phyloP scores from a whole-genome alignment of 2,113 vertebrate species.

The Pseudorasbora parva region DNA sequence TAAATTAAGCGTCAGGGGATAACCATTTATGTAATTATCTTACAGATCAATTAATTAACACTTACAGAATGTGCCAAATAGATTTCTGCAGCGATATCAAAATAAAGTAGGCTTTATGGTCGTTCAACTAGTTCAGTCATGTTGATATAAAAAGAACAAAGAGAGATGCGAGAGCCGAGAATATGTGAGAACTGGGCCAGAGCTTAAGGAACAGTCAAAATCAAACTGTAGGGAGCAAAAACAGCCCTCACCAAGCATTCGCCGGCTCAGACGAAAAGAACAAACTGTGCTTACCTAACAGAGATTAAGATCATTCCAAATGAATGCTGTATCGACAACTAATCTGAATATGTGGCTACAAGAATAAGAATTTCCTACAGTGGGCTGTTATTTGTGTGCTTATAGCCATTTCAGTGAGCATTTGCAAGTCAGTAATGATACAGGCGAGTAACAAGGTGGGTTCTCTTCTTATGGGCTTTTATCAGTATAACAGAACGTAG shows the following conservation, averaged over 20 bases:
- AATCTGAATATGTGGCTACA: not conserved
- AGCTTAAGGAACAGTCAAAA: not conserved
- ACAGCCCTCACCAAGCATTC: not conserved
- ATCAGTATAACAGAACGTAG: no score
- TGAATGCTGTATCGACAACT: not conserved
- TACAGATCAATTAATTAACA: slow-evolving; percentile 56
- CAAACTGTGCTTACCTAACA: not conserved
- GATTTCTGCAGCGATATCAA: slow-evolving; percentile 2
- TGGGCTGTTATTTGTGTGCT: not conserved
- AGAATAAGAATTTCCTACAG: not conserved
- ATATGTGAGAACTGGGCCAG: slow-evolving; percentile 2
- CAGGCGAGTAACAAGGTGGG: no score
- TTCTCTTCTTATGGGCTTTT: no score
- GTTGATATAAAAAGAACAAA: slow-evolving; percentile 14
- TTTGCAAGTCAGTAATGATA: no score
- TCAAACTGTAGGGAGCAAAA: slow-evolving; percentile 2
- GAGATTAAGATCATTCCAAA: not conserved
- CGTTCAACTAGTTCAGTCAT: not conserved
- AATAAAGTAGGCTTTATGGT: not conserved
- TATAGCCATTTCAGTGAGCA: no score
- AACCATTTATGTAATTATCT: slow-evolving; percentile 66
- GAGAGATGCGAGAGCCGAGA: not conserved
- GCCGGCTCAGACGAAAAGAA: not conserved
- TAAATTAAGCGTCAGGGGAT: slow-evolving; percentile 62
- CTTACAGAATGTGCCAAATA: slow-evolving; percentile 21